Evolutionary conservation across 2,113 vertebrate genomes (phyloP).

Genomic region (Nibea coibor): DNA sequence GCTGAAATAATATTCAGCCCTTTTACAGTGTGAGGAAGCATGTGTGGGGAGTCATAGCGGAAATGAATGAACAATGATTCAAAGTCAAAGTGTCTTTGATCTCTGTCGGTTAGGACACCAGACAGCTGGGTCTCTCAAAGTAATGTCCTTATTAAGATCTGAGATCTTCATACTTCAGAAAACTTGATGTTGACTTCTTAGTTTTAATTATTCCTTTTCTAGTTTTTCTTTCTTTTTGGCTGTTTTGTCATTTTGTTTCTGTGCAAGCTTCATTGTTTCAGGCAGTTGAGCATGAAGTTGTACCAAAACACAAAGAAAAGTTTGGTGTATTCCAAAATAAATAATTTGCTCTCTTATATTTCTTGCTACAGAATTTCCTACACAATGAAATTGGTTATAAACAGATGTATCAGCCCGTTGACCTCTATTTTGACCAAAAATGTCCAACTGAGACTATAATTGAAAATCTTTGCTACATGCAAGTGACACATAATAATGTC

Average conservation of each 20-base stretch:
- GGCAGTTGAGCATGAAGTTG: not conserved
- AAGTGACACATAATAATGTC: not conserved
- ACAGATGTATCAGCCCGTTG: not conserved
- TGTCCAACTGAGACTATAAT: not conserved
- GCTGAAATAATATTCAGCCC: slow-evolving; percentile 4
- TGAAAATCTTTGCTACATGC: not conserved
- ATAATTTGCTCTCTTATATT: not conserved
- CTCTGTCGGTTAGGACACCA: slow-evolving; percentile 10
- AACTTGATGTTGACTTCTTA: not conserved
- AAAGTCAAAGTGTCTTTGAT: slow-evolving; percentile 32
- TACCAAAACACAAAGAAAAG: not conserved
- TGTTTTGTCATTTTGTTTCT: not conserved
- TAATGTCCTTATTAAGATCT: not conserved
- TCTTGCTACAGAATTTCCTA: not conserved
- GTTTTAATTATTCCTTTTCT: not conserved
- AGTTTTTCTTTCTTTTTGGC: not conserved
- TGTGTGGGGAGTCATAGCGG: slow-evolving; percentile 5
- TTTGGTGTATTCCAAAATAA: slow-evolving; percentile 2
- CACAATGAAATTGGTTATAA: not conserved
- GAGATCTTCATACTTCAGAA: not conserved
- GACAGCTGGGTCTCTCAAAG: slow-evolving; percentile 1
- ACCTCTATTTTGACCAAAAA: not conserved
- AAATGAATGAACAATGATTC: slow-evolving; percentile 20
- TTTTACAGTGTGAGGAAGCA: not conserved
- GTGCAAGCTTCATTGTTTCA: not conserved